These are phyloP conservation scores for Melieria picta DNA, from an alignment of 2,888 invertebrate genomes.

Conservation along the genomic window DNA sequence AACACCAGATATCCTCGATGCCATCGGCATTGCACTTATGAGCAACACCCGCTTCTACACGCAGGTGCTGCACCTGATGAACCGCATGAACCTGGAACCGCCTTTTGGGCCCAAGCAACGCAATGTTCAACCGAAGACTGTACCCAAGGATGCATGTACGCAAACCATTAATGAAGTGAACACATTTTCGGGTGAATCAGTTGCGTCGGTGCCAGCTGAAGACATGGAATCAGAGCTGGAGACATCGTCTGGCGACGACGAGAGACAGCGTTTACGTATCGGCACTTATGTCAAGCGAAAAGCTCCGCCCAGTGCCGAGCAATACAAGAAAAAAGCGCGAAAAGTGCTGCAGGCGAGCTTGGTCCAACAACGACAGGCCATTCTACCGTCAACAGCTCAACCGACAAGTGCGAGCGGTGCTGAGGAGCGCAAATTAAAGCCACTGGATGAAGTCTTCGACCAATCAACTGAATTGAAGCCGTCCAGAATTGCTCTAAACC, in stretches of 20 bases:
- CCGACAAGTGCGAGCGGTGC: slow-evolving; percentile 13
- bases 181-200: slow-evolving; percentile 44
- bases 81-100: slow-evolving; percentile 88
- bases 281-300: slow-evolving; percentile 38
- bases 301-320: slow-evolving; percentile 35
- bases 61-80: slow-evolving; percentile 91
- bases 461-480: slow-evolving; percentile 19
- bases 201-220: background rate
- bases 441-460: slow-evolving; percentile 13
- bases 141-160: slow-evolving; percentile 44
- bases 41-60: slow-evolving; percentile 85
- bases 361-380: slow-evolving; percentile 5
- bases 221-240: slow-evolving; percentile 60
- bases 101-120: slow-evolving; percentile 74
- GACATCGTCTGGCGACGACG: slow-evolving; percentile 53
- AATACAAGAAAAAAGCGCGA: slow-evolving; percentile 53
- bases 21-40: slow-evolving; percentile 80
- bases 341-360: slow-evolving; percentile 49
- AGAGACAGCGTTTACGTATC: slow-evolving; percentile 39
- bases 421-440: background rate
- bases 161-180: slow-evolving; percentile 53
- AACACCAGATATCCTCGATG: slow-evolving; percentile 76
- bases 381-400: slow-evolving; percentile 8
- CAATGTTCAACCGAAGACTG: background rate
- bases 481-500: slow-evolving; percentile 52